These are phyloP conservation scores for Aphidoletes aphidimyza DNA, from an alignment of 2,888 invertebrate species.

Conservation along the genomic window DNA sequence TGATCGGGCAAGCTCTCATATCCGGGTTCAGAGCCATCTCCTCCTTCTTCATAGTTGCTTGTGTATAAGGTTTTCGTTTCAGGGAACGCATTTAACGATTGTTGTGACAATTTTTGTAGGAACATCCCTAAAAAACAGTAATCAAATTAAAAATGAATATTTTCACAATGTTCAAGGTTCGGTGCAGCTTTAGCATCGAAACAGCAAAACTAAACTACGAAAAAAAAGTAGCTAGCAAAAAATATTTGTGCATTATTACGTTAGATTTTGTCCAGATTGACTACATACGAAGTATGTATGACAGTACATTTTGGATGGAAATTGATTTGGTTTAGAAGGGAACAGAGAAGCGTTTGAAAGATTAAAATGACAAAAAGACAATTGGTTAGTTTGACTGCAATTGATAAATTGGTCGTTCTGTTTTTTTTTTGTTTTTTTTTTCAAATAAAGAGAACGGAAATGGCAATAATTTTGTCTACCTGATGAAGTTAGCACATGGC, in stretches of 20 bases:
- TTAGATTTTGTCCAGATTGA: conserved; percentile 54
- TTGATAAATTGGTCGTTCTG: too few species aligned
- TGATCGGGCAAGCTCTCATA: conserved; percentile 65
- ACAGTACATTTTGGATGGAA: conserved; percentile 11
- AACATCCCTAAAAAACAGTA: conserved; percentile 35
- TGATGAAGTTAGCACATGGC: conserved; percentile 16
- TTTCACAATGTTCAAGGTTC: neutral
- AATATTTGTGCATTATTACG: conserved; percentile 34
- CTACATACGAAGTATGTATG: conserved; percentile 36
- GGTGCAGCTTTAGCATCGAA: neutral
- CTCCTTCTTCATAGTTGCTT: conserved; percentile 45
- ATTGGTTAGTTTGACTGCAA: neutral
- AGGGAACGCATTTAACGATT: conserved; percentile 46
- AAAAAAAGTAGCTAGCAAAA: neutral
- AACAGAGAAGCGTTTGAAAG: conserved; percentile 25
- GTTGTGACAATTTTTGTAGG: conserved; percentile 55
- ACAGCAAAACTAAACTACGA: neutral
- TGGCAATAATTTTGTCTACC: neutral
- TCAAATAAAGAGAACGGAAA: neutral
- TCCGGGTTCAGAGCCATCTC: conserved; percentile 60
- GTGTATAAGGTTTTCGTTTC: conserved; percentile 56
- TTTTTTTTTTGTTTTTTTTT: neutral
- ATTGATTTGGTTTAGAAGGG: neutral
- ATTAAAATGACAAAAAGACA: conserved; percentile 7
- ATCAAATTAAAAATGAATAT: neutral